phyloP scores from a whole-genome alignment of 2,797 vertebrate species.

The Chaetophractus vellerosus region DNA sequence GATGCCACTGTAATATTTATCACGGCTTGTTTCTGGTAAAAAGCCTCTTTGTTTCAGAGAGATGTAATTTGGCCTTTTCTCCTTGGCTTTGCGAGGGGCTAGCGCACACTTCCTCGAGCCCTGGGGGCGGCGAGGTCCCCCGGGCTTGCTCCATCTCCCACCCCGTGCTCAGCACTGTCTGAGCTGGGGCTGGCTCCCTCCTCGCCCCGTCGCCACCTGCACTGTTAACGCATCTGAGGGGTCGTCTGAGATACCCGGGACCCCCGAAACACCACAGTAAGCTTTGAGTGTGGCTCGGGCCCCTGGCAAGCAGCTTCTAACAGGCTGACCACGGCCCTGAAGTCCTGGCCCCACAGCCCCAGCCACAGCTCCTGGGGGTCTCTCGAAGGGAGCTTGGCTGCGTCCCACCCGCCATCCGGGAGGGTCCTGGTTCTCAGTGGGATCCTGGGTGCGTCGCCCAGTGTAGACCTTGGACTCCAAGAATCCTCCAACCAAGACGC shows the following conservation, averaged over 20 bases:
- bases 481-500: no score
- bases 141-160: slow-evolving; percentile 88
- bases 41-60: slow-evolving; percentile 93
- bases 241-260: no score
- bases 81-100: slow-evolving; percentile 90
- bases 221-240: neutral
- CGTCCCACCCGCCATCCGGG: neutral
- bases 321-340: neutral
- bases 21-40: slow-evolving; percentile 92
- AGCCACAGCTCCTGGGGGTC: rapidly evolving
- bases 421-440: no score
- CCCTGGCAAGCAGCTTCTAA: neutral
- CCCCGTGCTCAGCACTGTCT: slow-evolving; percentile 86
- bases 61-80: slow-evolving; percentile 92
- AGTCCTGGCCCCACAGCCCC: rapidly evolving
- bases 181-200: slow-evolving; percentile 77
- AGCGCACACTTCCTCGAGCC: slow-evolving; percentile 92
- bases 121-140: slow-evolving; percentile 90
- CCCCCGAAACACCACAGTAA: rapidly evolving
- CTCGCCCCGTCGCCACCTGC: slow-evolving; percentile 82
- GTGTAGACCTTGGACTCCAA: no score
- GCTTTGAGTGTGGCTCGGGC: rapidly evolving
- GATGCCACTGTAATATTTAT: slow-evolving; percentile 93
- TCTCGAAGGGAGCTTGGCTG: neutral
- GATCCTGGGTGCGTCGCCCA: no score